Evolutionary conservation across 2,888 invertebrate species (phyloP).

Genomic region (Aphodius granarius): DNA sequence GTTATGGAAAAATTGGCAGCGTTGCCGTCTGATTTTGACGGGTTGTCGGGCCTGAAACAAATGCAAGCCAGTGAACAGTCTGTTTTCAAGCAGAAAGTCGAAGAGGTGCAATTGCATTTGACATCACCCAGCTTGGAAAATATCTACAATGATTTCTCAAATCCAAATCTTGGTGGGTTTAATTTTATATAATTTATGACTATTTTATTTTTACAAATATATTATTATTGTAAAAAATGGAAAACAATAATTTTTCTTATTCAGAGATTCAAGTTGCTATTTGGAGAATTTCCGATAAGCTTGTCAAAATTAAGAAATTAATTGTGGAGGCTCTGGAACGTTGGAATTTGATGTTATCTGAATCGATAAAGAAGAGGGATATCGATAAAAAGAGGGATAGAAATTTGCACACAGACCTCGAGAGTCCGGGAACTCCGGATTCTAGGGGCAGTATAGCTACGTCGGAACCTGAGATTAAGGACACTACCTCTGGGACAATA

Average conservation of each 20-base stretch:
- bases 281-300: slow-evolving; percentile 63
- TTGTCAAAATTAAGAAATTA: slow-evolving; percentile 65
- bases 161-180: slow-evolving; percentile 36
- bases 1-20: slow-evolving; percentile 67
- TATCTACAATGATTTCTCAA: slow-evolving; percentile 47
- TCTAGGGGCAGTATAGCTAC: slow-evolving; percentile 33
- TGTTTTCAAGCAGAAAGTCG: slow-evolving; percentile 77
- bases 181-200: not conserved
- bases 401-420: slow-evolving; percentile 37
- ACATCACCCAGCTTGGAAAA: slow-evolving; percentile 67
- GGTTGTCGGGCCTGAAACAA: slow-evolving; percentile 58
- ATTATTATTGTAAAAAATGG: too few species aligned
- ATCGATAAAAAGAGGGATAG: slow-evolving; percentile 46
- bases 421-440: slow-evolving; percentile 36
- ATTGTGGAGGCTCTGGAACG: slow-evolving; percentile 70
- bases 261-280: slow-evolving; percentile 46
- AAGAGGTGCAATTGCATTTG: slow-evolving; percentile 76
- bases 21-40: slow-evolving; percentile 61
- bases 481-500: slow-evolving; percentile 36
- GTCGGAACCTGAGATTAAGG: slow-evolving; percentile 41
- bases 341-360: slow-evolving; percentile 68
- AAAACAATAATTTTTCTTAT: too few species aligned
- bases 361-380: slow-evolving; percentile 47
- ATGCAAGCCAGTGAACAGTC: slow-evolving; percentile 69
- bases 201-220: not conserved